Evolutionary conservation across 2,113 vertebrate species (phyloP).

Genomic region (Hippocampus comes): DNA sequence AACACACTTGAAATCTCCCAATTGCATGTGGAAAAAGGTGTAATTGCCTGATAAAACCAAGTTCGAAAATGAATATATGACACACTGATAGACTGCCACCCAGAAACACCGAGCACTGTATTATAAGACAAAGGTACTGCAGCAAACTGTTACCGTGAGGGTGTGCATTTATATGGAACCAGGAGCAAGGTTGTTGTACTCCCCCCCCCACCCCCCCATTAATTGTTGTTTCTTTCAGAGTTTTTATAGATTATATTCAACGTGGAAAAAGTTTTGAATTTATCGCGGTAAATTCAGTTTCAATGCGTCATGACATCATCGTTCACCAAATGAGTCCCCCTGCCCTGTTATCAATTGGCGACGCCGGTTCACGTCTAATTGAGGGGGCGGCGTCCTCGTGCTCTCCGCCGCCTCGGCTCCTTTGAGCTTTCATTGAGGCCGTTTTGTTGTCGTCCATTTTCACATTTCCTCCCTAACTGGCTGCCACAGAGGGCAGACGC

Average conservation of each 20-base stretch:
- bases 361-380: slow-evolving; percentile 51
- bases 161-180: background rate
- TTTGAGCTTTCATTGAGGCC: slow-evolving; percentile 62
- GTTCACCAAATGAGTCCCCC: background rate
- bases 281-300: background rate
- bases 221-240: too few species aligned
- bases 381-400: slow-evolving; percentile 47
- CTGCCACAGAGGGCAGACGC: slow-evolving; percentile 58
- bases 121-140: too few species aligned
- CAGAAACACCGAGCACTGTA: too few species aligned
- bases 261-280: background rate
- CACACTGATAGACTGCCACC: too few species aligned
- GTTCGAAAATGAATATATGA: too few species aligned
- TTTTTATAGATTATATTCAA: too few species aligned
- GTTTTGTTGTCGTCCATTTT: slow-evolving; percentile 69
- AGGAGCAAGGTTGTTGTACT: too few species aligned
- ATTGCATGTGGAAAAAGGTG: too few species aligned
- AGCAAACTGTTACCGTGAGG: too few species aligned
- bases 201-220: too few species aligned
- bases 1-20: too few species aligned
- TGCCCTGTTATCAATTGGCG: slow-evolving; percentile 33
- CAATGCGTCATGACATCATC: background rate
- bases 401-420: slow-evolving; percentile 49
- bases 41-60: too few species aligned
- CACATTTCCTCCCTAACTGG: slow-evolving; percentile 58